These are phyloP conservation scores for Napeogenes inachia DNA, from an alignment of 2,888 invertebrate species.

Conservation along the genomic window DNA sequence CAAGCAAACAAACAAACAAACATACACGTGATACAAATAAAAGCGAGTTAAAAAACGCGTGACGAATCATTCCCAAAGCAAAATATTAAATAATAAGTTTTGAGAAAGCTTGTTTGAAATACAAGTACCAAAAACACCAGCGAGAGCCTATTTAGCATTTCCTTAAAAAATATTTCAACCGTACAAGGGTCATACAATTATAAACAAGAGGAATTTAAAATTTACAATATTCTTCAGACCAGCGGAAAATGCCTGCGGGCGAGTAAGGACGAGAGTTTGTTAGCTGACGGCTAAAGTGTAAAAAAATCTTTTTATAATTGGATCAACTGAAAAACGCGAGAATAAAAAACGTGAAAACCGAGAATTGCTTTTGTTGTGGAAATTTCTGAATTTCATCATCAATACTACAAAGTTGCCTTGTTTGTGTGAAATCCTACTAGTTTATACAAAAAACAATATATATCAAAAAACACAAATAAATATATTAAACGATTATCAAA, in stretches of 20 bases:
- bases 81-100: neutral
- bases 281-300: constrained; percentile 15
- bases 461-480: too few relatives aligned
- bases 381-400: neutral
- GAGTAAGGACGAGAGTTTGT: constrained; percentile 17
- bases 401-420: neutral
- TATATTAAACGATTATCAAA: too few relatives aligned
- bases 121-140: neutral
- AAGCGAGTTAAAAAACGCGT: too few relatives aligned
- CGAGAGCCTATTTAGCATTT: constrained; percentile 5
- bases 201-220: constrained; percentile 7
- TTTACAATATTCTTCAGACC: constrained; percentile 6
- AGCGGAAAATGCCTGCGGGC: constrained; percentile 12
- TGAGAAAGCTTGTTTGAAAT: neutral
- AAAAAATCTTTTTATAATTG: constrained; percentile 20
- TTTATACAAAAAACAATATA: too few relatives aligned
- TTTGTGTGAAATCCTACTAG: neutral
- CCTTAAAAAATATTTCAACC: constrained; percentile 6
- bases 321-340: constrained; percentile 12
- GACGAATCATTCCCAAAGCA: too few relatives aligned
- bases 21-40: too few relatives aligned
- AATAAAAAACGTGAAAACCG: constrained; percentile 11
- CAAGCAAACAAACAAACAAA: too few relatives aligned
- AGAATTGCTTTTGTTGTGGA: constrained; percentile 5
- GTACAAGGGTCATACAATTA: constrained; percentile 6